Percentiles rank a stretch among this genome's conserved stretches.
Conservation (phyloP, 2,113 vertebrate species). For the Mesitornis unicolor region DNA sequence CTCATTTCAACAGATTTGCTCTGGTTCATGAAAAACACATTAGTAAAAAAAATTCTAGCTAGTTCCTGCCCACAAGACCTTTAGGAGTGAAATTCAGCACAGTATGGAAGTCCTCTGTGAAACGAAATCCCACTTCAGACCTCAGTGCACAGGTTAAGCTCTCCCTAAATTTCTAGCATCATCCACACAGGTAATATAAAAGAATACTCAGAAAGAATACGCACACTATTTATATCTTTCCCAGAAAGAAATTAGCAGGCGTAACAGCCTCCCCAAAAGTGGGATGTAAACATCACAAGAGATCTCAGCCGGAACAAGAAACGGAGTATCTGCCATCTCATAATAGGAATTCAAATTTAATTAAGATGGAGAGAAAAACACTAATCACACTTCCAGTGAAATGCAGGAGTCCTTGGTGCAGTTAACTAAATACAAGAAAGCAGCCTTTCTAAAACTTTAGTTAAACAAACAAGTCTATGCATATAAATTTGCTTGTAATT, state of each 20-base stretch:
- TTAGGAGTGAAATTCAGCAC: neutral
- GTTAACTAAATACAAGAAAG: neutral
- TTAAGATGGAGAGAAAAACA: constrained; percentile 25
- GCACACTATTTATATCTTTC: neutral
- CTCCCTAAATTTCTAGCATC: neutral
- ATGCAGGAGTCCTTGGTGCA: neutral
- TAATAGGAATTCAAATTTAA: constrained; percentile 29
- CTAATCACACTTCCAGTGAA: neutral
- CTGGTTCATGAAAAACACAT: neutral
- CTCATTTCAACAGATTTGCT: neutral
- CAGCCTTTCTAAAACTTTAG: neutral
- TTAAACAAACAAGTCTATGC: neutral
- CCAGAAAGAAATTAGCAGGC: neutral
- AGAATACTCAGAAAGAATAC: neutral
- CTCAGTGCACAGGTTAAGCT: neutral
- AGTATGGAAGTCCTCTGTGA: neutral
- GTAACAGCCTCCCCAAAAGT: neutral
- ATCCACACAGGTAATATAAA: neutral
- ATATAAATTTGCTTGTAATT: neutral
- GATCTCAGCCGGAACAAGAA: neutral
- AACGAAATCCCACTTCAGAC: neutral
- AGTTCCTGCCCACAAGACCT: neutral
- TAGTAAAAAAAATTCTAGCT: neutral
- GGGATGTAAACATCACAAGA: neutral
- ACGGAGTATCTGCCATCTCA: neutral